Evolutionary conservation across 2,113 vertebrate genomes (phyloP), one percentile per base, ranked within the genome.

Genomic region (Onychostruthus taczanowskii): DNA sequence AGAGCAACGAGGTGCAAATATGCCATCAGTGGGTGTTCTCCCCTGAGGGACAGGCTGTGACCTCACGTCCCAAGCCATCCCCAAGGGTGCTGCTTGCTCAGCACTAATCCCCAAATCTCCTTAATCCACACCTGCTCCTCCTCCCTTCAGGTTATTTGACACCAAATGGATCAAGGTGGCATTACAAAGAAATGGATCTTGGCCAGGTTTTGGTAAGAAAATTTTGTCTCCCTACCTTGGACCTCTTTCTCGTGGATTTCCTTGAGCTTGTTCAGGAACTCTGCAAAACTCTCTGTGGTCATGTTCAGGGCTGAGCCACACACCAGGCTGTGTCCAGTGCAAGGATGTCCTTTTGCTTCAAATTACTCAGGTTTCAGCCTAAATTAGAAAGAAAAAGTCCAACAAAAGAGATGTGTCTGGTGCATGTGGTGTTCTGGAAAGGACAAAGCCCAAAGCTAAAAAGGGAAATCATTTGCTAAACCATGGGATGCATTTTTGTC

Each of bases 161-260:
- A 77, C 50, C 52, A 28, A 74, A 20, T 0, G 15, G 47, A 55
- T 37, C 21, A 5, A 53, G 63, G 43, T 16, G 55, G 23, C 9
- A 7, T 41, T 27, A 53, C 46, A 81, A 68, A 73, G 49, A 68
- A 79, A 79, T 24, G 30, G 37, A 61, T 16, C 37, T 67, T 39
- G 0, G 19, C 31, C 13, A 33, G 26, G 15, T 92, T 86, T 84
- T 53, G 30, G 6, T 16, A 21, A 12, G n/a, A 23, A 5, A 31
- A 33, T n/a, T 46, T 2, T 21, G 12, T 67, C 20, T 53, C 53
- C 81, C 89, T 94, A 99, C 99, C 98, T 95, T 98, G 98, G 59
- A 99, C 94, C 74, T 99, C 99, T 44, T 98, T 98, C 75, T 99
- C 99, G 4, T 99, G 99, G 68, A 98, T 96, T 41, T 99, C 99